Percentiles rank a stretch among this genome's conserved stretches.
Evolutionary conservation across 2,888 invertebrate species (phyloP).

Genomic region (Phalangium opilio): DNA sequence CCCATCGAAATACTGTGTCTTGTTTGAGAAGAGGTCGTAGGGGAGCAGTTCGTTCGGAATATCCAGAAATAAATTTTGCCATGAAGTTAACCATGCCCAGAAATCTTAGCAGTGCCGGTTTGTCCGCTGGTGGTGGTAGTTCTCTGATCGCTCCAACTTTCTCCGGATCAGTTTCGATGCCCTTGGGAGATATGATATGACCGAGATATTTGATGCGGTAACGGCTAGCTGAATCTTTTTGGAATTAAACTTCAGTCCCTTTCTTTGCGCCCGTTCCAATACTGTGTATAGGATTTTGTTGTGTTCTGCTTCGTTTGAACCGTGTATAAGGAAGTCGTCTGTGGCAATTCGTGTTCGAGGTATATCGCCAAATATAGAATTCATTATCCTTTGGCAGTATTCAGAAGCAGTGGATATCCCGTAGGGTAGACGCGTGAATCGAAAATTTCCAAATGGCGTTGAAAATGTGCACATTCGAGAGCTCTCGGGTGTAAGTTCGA

Average conservation of each 20-base stretch:
- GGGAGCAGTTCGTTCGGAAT: background rate
- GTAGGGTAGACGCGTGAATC: conserved; percentile 24
- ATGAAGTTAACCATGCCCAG: conserved; percentile 4
- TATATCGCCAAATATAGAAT: background rate
- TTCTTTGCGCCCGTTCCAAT: background rate
- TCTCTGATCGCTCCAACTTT: conserved; percentile 3
- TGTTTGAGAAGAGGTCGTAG: background rate
- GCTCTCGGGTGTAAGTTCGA: conserved; percentile 26
- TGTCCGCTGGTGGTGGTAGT: conserved; percentile 2
- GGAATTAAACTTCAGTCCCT: conserved; percentile 4
- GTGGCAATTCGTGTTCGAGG: conserved; percentile 1
- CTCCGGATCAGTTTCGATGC: conserved; percentile 3
- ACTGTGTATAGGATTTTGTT: conserved; percentile 3
- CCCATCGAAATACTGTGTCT: conserved; percentile 2
- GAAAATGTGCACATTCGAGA: conserved; percentile 26
- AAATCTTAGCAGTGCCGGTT: conserved; percentile 4
- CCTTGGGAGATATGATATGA: conserved; percentile 4
- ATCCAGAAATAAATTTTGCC: background rate
- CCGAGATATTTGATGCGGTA: conserved; percentile 5
- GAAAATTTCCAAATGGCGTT: conserved; percentile 27
- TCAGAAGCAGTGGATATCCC: conserved; percentile 27
- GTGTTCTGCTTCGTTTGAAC: no score
- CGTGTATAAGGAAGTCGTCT: no score
- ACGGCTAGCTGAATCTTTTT: conserved; percentile 3
- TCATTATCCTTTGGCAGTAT: conserved; percentile 23